Base-by-base conservation (phyloP, 1,140 invertebrate genomes). In the Ceratitis capitata region DNA sequence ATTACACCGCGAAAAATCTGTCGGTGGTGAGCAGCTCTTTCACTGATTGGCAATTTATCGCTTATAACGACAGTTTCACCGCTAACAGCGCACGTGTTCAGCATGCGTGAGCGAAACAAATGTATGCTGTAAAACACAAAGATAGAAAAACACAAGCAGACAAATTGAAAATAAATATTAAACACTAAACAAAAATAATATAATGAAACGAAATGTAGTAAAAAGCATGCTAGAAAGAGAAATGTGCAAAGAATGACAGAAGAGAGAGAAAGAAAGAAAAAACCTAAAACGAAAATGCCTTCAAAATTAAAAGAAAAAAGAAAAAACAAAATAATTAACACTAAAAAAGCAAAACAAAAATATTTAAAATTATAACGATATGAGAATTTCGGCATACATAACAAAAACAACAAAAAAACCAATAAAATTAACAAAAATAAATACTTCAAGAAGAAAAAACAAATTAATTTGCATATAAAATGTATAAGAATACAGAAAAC, bases 231-330 rank as follows among this genome's bases (percentile, higher is more conserved):
- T 23, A 61, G 19, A 53, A 12, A 53, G 56, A 29, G 56, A 61
- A 12, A 61, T n/a, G n/a, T n/a, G n/a, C n/a, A n/a, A 53, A 53
- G 9, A 53, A 5, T 53, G 32, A 23, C 39, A 78, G 69, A 78
- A n/a, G 39, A 23, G 69, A 78, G 12, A 78, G 39, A 78, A 42
- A 78, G 16, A 78, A 19, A 78, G 39, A 78, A 45, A 7, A 61
- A 78, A 78, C 69, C 69, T 78, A 78, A 78, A 78, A 78, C 69
- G 69, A 78, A 78, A 78, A 45, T 78, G 69, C 69, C 69, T 78
- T 78, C 69, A 78, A 78, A 78, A 78, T 78, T 78, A 12, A 45
- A 78, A 45, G 23, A 74, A 74, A 74, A 74, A n/a, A 51, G 35
- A 83, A 83, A 45, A 51, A 29, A 49, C 9, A 29, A 83, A 49